These are phyloP conservation scores for Seira ritae DNA, from an alignment of 2,888 invertebrate genomes.

Conservation along the genomic window DNA sequence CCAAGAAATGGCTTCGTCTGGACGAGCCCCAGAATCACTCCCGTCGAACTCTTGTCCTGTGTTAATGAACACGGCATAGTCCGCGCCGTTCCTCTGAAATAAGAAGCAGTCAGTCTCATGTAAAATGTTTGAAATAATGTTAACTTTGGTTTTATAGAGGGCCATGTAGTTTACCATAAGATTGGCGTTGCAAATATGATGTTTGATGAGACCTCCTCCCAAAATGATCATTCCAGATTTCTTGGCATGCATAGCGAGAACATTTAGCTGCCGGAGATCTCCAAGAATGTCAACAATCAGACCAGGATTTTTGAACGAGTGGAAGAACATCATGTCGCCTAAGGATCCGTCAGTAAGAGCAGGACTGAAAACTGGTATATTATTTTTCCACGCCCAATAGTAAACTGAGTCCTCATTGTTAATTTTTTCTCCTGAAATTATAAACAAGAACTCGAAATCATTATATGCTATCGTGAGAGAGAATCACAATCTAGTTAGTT, in stretches of 20 bases:
- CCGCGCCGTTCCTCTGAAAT: conserved; percentile 92
- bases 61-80: conserved; percentile 96
- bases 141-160: too few relatives aligned
- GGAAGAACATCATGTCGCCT: conserved; percentile 99
- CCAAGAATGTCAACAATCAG: conserved; percentile 92
- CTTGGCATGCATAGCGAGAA: conserved; percentile 93
- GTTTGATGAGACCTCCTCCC: conserved; percentile 98
- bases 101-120: background rate
- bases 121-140: background rate
- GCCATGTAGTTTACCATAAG: conserved; percentile 89
- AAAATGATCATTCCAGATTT: conserved; percentile 98
- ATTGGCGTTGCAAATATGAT: conserved; percentile 99
- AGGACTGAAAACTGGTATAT: conserved; percentile 98
- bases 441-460: too few relatives aligned
- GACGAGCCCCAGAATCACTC: conserved; percentile 97
- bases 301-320: conserved; percentile 95
- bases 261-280: conserved; percentile 93
- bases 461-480: too few relatives aligned
- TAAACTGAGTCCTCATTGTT: conserved; percentile 94
- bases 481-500: background rate
- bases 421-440: conserved; percentile 89
- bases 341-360: conserved; percentile 98
- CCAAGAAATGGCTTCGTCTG: conserved; percentile 99
- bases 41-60: conserved; percentile 98
- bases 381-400: conserved; percentile 97